These are phyloP conservation scores for Pachydiplax longipennis DNA, from an alignment of 2,888 invertebrate species.

Conservation along the genomic window DNA sequence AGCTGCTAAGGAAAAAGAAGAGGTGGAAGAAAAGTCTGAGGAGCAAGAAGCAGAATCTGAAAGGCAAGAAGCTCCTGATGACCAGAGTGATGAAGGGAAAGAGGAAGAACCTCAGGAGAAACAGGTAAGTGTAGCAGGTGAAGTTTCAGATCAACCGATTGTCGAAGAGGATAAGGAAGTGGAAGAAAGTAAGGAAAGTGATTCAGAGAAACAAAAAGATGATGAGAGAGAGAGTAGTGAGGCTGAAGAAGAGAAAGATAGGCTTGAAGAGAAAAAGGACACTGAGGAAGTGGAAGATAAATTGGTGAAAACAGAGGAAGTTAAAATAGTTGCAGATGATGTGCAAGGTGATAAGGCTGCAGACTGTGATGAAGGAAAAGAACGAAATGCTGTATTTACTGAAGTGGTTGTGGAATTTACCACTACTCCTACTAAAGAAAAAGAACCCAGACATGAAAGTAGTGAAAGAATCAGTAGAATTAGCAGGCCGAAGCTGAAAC, in stretches of 20 bases:
- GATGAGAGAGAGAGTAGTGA: constrained; percentile 24
- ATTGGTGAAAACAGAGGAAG: background rate
- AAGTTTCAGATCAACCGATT: background rate
- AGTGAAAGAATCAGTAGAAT: background rate
- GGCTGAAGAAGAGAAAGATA: constrained; percentile 15
- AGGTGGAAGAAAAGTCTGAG: background rate
- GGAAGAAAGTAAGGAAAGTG: constrained; percentile 19
- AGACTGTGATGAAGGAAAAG: background rate
- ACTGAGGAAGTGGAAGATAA: constrained; percentile 10
- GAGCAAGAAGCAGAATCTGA: background rate
- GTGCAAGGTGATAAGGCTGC: background rate
- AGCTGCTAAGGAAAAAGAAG: background rate
- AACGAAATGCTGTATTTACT: background rate
- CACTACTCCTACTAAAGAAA: background rate
- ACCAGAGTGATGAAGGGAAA: background rate
- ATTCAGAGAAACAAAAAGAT: background rate
- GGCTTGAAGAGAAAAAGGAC: background rate
- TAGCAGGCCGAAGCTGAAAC: background rate
- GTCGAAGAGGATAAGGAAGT: constrained; percentile 9
- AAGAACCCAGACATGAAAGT: background rate
- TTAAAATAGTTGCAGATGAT: background rate
- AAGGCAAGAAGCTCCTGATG: background rate
- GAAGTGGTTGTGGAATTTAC: background rate
- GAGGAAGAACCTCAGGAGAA: background rate
- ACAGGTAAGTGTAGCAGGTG: constrained; percentile 21